Evolutionary conservation across 2,888 invertebrate species (phyloP).

Genomic region (Heliothis peltigera): DNA sequence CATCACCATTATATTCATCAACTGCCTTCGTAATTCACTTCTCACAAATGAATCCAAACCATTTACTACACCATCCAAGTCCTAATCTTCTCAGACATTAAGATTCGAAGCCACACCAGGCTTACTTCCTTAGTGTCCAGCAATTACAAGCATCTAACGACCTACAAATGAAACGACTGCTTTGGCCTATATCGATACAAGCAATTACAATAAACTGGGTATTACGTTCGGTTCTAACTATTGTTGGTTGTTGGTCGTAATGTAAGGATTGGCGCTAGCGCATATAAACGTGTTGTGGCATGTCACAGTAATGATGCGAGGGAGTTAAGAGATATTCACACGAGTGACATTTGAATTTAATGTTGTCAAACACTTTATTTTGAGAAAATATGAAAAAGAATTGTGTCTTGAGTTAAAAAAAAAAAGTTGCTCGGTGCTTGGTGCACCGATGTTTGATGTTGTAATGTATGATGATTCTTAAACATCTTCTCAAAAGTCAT

Average conservation of each 20-base stretch:
- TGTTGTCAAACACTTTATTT: neutral
- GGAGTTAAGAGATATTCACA: constrained; percentile 37
- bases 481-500: too few species aligned
- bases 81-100: constrained; percentile 38
- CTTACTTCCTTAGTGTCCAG: constrained; percentile 42
- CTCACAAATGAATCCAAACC: neutral
- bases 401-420: too few species aligned
- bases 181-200: constrained; percentile 54
- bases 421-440: too few species aligned
- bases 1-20: neutral
- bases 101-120: constrained; percentile 38
- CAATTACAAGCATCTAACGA: constrained; percentile 54
- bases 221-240: constrained; percentile 44
- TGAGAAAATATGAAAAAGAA: too few species aligned
- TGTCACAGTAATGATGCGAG: constrained; percentile 56
- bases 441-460: too few species aligned
- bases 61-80: constrained; percentile 15
- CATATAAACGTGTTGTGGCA: constrained; percentile 41
- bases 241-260: constrained; percentile 55
- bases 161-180: constrained; percentile 40
- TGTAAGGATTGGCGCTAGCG: constrained; percentile 25
- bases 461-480: too few species aligned
- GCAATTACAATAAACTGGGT: constrained; percentile 58
- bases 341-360: neutral
- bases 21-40: neutral